Evolutionary conservation across 2,797 vertebrate species (phyloP).

Genomic region (Selene dorsalis): DNA sequence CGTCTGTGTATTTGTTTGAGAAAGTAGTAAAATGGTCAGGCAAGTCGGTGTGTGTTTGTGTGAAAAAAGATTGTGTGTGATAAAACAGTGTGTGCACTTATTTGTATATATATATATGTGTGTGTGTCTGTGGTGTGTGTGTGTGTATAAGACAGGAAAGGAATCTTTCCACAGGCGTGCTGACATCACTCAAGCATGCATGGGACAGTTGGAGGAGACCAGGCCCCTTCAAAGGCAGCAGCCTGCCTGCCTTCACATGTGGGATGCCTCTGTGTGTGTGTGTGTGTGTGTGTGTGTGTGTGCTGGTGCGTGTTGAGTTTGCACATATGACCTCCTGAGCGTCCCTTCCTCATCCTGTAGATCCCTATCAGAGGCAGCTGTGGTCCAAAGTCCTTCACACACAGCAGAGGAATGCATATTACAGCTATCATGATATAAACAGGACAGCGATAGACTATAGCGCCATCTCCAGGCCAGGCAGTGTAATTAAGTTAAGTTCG

Average conservation of each 20-base stretch:
- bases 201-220: conserved; percentile 76
- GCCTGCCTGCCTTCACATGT: conserved; percentile 70
- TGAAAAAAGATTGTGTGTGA: conserved; percentile 43
- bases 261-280: conserved; percentile 45
- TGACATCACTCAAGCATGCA: conserved; percentile 80
- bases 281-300: conserved; percentile 30
- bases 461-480: conserved; percentile 54
- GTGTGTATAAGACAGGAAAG: conserved; percentile 74
- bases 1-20: conserved; percentile 42
- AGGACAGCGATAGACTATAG: conserved; percentile 19
- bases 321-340: conserved; percentile 27
- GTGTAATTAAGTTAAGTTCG: not conserved
- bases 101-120: not conserved
- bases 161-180: conserved; percentile 80
- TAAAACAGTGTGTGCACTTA: conserved; percentile 23
- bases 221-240: conserved; percentile 69
- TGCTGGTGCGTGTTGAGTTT: conserved; percentile 17
- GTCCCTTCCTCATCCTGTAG: conserved; percentile 60
- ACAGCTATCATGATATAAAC: not conserved
- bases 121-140: conserved; percentile 30
- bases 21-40: conserved; percentile 41
- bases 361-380: conserved; percentile 71
- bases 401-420: conserved; percentile 51
- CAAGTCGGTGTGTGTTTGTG: conserved; percentile 27
- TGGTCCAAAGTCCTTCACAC: conserved; percentile 54